Evolutionary conservation across 1,140 invertebrate genomes (phyloP).

Genomic region (Cryptotermes secundus): DNA sequence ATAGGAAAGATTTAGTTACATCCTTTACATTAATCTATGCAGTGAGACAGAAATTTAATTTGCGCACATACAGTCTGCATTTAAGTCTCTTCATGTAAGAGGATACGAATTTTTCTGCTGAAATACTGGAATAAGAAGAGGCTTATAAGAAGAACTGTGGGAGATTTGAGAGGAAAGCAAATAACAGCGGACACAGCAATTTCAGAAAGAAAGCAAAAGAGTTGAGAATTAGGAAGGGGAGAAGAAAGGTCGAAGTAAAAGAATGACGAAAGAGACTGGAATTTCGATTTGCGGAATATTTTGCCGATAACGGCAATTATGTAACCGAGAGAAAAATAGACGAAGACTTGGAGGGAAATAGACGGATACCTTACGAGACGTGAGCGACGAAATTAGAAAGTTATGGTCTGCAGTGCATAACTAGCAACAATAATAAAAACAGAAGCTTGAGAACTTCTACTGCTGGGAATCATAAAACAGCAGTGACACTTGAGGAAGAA

Average conservation of each 20-base stretch:
- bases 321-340: background rate
- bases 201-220: background rate
- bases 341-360: background rate
- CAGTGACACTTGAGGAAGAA: no score
- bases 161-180: background rate
- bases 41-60: no score
- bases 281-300: slow-evolving; percentile 3
- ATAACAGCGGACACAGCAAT: background rate
- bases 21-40: no score
- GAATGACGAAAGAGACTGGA: background rate
- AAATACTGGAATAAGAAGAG: background rate
- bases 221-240: no score
- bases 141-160: background rate
- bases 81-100: background rate
- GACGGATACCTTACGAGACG: background rate
- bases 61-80: no score
- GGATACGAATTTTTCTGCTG: background rate
- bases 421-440: background rate
- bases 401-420: background rate
- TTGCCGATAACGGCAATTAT: background rate
- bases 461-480: no score
- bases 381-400: background rate
- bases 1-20: no score
- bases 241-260: background rate
- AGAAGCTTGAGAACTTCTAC: no score